Percentiles rank a stretch among this genome's conserved stretches.
Evolutionary conservation across 2,888 invertebrate genomes (phyloP).

Genomic region (Chirona hameri): DNA sequence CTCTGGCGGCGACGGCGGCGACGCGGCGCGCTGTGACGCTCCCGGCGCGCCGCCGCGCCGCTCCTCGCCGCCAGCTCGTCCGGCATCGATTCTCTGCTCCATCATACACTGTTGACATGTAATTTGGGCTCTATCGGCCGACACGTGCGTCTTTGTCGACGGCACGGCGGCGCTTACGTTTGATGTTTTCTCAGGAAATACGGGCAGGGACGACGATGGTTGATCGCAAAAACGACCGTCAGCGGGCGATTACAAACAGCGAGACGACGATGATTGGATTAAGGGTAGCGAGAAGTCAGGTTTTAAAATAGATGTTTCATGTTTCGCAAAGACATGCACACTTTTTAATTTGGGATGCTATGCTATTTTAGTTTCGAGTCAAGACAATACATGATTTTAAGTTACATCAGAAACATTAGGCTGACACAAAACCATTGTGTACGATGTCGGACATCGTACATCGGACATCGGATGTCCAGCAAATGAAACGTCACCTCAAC

Average conservation of each 20-base stretch:
- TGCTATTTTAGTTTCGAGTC: too few species aligned
- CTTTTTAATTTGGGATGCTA: too few species aligned
- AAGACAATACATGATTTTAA: too few species aligned
- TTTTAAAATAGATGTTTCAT: too few species aligned
- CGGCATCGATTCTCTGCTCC: constrained; percentile 2
- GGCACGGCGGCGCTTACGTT: not conserved
- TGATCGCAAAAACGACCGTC: not conserved
- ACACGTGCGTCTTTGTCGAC: constrained; percentile 6
- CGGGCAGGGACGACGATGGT: not conserved
- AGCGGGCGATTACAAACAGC: not conserved
- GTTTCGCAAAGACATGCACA: too few species aligned
- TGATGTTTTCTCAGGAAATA: constrained; percentile 9
- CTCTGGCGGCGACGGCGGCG: not conserved
- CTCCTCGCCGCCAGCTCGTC: not conserved
- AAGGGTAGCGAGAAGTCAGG: not conserved
- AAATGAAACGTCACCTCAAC: too few species aligned
- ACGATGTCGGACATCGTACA: too few species aligned
- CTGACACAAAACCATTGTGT: too few species aligned
- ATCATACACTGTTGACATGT: constrained; percentile 29
- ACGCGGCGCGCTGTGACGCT: not conserved
- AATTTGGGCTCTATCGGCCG: constrained; percentile 9
- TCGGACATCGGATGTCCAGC: too few species aligned
- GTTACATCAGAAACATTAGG: too few species aligned
- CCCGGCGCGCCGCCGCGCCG: not conserved
- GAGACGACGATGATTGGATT: not conserved